Percentiles rank a stretch among this genome's conserved stretches.
These are phyloP conservation scores for Agelas oroides DNA, from an alignment of 37 sponge, comb jelly and placozoan genomes.

Conservation along the genomic window DNA sequence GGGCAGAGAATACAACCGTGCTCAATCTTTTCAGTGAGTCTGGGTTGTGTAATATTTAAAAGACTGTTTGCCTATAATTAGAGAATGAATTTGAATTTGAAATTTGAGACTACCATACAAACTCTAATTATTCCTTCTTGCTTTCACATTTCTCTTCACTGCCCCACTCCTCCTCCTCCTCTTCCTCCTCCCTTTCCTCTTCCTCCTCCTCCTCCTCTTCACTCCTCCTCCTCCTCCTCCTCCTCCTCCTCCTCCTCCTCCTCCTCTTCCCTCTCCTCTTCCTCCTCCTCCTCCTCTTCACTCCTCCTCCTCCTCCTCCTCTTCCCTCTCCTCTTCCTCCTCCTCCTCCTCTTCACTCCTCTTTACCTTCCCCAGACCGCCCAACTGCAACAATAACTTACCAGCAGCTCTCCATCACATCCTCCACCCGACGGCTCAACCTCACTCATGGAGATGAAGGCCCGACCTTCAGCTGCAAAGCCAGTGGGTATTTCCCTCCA, in stretches of 20 bases:
- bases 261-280: not conserved
- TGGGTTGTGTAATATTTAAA: no score
- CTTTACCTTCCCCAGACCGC: not conserved
- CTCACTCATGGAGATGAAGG: not conserved
- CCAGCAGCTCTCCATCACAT: not conserved
- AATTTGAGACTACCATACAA: not conserved
- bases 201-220: not conserved
- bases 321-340: not conserved
- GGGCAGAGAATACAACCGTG: not conserved
- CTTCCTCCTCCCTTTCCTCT: not conserved
- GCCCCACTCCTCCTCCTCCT: not conserved
- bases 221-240: conserved; percentile 6
- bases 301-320: not conserved
- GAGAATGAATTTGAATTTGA: not conserved
- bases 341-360: not conserved
- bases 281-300: not conserved
- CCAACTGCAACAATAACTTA: conserved; percentile 1
- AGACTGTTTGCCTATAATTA: not conserved
- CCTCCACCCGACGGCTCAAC: not conserved
- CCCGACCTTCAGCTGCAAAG: conserved; percentile 26
- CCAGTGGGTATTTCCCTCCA: conserved; percentile 23
- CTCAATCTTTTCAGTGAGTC: conserved; percentile 16
- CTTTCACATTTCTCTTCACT: conserved; percentile 9
- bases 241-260: not conserved
- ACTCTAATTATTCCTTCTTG: no score